These are phyloP conservation scores for Amphimallon solstitiale DNA, from an alignment of 2,888 invertebrate species.

Conservation along the genomic window DNA sequence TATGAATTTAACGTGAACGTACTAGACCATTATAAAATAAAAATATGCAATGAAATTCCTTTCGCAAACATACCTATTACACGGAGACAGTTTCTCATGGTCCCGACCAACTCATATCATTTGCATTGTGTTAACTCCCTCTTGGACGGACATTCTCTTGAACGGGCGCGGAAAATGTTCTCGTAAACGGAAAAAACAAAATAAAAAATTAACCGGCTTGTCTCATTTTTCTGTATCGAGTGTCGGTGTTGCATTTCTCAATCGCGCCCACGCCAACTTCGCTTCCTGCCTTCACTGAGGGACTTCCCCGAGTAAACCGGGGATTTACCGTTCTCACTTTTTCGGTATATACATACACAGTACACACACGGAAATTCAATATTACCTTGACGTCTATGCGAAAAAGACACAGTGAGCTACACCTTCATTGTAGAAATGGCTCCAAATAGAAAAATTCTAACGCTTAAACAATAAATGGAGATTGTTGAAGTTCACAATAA, in stretches of 20 bases:
- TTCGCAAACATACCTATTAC: no score
- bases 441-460: no score
- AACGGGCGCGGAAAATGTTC: constrained; percentile 23
- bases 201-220: not conserved
- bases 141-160: constrained; percentile 28
- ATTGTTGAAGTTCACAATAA: no score
- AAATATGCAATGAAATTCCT: no score
- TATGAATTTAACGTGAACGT: no score
- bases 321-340: constrained; percentile 15
- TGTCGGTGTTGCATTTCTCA: constrained; percentile 21
- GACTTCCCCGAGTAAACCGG: constrained; percentile 17
- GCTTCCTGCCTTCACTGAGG: constrained; percentile 25
- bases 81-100: not conserved
- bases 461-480: no score
- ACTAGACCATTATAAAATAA: no score
- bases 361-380: not conserved
- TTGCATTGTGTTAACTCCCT: constrained; percentile 30
- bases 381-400: no score
- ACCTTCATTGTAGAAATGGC: no score
- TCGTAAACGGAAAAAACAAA: not conserved
- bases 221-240: constrained; percentile 11
- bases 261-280: constrained; percentile 5
- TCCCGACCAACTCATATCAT: constrained; percentile 9
- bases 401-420: no score
- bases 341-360: no score